Conservation (phyloP, 2,888 invertebrate genomes). For the Psylliodes chrysocephalus region DNA sequence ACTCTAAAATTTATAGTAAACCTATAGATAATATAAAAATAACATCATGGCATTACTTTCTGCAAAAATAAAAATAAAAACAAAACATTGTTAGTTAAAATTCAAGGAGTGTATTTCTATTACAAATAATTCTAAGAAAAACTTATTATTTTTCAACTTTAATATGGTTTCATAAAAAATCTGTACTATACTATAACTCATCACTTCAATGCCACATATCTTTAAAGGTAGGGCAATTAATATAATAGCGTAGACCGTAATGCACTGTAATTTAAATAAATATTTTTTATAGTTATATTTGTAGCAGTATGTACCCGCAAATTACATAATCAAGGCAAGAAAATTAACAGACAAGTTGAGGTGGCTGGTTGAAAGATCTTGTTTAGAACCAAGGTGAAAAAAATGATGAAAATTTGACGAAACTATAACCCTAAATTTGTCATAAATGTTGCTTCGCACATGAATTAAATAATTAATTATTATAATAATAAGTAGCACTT, state of each 20-base stretch:
- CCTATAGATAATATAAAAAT: no score
- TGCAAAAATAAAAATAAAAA: no score
- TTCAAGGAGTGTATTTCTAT: neutral
- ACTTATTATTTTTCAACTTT: neutral
- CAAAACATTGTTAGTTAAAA: no score
- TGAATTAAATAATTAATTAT: no score
- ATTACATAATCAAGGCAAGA: neutral
- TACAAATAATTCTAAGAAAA: neutral
- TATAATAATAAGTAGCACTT: no score
- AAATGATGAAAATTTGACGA: no score
- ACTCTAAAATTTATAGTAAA: no score
- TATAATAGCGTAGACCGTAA: neutral
- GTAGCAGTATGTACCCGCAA: neutral
- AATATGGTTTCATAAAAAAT: neutral
- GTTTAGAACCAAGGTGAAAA: neutral
- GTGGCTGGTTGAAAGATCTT: neutral
- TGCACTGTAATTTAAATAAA: neutral
- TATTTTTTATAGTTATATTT: neutral
- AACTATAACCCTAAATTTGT: no score
- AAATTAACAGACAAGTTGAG: neutral
- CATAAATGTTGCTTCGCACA: no score
- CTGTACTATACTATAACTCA: constrained; percentile 10
- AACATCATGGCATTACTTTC: no score
- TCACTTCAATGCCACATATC: constrained; percentile 21
- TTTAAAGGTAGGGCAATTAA: constrained; percentile 23